These are phyloP conservation scores for Euwallacea similis DNA, from an alignment of 1,140 invertebrate genomes.

Conservation along the genomic window DNA sequence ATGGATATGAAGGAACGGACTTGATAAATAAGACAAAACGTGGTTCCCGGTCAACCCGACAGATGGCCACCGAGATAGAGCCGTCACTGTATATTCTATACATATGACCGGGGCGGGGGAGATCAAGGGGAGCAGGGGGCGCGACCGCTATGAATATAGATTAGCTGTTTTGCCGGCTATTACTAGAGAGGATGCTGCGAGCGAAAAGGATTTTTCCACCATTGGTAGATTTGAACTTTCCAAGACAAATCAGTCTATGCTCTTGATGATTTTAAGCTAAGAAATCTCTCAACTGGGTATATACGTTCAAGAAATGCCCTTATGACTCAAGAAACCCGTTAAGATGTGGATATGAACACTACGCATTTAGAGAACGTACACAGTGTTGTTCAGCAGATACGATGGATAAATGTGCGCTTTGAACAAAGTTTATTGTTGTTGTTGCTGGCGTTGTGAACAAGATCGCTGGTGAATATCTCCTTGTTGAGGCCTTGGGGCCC, in stretches of 20 bases:
- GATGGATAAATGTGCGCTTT: too few species aligned
- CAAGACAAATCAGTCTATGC: too few species aligned
- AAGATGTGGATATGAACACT: too few species aligned
- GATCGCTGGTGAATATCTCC: constrained; percentile 15
- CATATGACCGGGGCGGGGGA: constrained; percentile 30
- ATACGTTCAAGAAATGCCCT: too few species aligned
- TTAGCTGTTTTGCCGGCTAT: constrained; percentile 49
- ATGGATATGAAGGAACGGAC: not conserved
- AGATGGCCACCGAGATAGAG: constrained; percentile 48
- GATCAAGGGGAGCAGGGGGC: constrained; percentile 29
- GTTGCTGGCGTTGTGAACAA: too few species aligned
- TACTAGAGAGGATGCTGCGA: constrained; percentile 34
- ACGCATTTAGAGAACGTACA: too few species aligned
- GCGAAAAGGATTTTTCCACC: constrained; percentile 14
- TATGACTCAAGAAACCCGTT: too few species aligned
- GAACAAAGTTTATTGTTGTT: too few species aligned
- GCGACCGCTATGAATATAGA: constrained; percentile 50
- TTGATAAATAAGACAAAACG: not conserved
- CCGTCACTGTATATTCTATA: constrained; percentile 37
- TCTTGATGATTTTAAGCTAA: too few species aligned
- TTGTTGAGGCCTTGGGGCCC: constrained; percentile 3
- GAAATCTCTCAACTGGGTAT: too few species aligned
- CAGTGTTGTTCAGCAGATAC: too few species aligned
- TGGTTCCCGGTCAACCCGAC: constrained; percentile 38
- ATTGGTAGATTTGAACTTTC: constrained; percentile 4